Evolutionary conservation across 2,113 vertebrate genomes (phyloP).

Genomic region (Himantopus leucocephalus): DNA sequence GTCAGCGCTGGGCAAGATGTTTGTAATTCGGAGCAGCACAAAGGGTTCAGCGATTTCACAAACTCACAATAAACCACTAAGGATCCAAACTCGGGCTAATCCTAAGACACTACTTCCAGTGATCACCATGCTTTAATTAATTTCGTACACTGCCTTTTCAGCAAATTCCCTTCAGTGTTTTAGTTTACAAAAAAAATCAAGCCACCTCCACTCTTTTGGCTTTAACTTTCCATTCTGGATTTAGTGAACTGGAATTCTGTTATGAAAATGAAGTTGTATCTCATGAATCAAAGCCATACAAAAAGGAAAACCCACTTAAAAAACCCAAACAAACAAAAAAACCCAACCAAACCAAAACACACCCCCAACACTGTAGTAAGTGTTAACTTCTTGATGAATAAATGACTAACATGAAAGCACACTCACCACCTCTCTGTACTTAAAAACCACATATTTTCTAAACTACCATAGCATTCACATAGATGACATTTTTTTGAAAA

Average conservation of each 20-base stretch:
- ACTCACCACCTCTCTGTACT: not conserved
- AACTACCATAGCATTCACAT: not conserved
- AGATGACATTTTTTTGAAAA: not conserved
- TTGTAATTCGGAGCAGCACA: not conserved
- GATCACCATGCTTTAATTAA: not conserved
- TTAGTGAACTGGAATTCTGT: not conserved
- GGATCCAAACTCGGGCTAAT: not conserved
- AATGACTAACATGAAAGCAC: not conserved
- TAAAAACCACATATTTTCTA: not conserved
- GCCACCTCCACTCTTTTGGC: not conserved
- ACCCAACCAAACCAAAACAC: not conserved
- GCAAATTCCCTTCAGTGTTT: not conserved
- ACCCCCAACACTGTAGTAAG: not conserved
- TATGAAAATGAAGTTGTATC: not conserved
- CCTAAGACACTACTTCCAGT: not conserved
- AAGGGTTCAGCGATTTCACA: not conserved
- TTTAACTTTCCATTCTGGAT: not conserved
- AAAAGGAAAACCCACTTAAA: not conserved
- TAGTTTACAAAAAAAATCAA: not conserved
- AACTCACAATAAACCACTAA: not conserved
- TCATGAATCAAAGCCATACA: not conserved
- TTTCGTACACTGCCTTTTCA: not conserved
- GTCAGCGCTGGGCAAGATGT: not conserved
- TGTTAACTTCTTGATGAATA: not conserved
- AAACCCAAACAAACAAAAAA: not conserved